Evolutionary conservation across 1,140 invertebrate genomes (phyloP).

Genomic region (Ceratitis capitata): DNA sequence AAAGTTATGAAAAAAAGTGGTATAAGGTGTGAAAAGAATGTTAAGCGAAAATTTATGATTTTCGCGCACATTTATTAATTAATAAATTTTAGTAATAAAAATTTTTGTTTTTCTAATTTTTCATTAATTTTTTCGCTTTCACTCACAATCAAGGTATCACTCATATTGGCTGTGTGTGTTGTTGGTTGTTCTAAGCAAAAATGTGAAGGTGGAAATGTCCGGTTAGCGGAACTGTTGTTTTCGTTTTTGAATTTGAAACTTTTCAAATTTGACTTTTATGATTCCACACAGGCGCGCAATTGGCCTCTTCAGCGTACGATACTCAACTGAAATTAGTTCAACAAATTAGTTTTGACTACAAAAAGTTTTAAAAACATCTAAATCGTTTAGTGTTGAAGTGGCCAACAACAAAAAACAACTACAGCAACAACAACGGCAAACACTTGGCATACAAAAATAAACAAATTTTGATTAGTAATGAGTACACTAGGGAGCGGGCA

Average conservation of each 20-base stretch:
- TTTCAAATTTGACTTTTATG: background rate
- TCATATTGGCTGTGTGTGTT: background rate
- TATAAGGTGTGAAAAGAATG: background rate
- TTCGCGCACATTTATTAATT: background rate
- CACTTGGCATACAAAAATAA: background rate
- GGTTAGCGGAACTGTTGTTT: background rate
- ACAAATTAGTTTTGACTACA: constrained; percentile 38
- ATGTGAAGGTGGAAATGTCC: background rate
- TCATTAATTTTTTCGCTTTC: background rate
- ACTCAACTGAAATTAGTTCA: constrained; percentile 34
- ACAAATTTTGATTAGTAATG: background rate
- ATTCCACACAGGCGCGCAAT: background rate
- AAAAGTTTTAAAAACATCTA: background rate
- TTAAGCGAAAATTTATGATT: background rate
- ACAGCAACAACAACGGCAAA: constrained; percentile 45
- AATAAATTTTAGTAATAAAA: constrained; percentile 9
- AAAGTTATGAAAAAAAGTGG: background rate
- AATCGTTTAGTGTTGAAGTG: constrained; percentile 28
- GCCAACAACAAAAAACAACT: constrained; percentile 56
- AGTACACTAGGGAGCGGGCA: background rate
- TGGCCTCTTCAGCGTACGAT: constrained; percentile 22
- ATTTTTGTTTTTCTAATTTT: no score
- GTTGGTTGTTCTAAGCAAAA: background rate
- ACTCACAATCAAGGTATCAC: background rate
- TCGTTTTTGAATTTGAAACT: background rate